Conservation (phyloP, 2,888 invertebrate species). For the Eudasyphora cyanicolor region DNA sequence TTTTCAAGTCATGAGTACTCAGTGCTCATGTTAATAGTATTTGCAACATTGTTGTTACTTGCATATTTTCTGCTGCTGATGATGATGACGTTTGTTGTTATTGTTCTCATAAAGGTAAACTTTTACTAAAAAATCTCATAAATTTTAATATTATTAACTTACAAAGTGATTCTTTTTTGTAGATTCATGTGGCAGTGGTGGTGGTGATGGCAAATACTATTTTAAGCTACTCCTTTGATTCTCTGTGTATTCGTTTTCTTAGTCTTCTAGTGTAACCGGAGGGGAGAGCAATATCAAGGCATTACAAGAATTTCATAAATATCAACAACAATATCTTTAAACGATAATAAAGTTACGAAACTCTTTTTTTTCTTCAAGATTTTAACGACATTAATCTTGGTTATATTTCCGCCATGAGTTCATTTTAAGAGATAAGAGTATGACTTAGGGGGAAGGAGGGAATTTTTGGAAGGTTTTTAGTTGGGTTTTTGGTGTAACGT, state of each 20-base stretch:
- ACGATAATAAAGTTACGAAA: conserved; percentile 68
- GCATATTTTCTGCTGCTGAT: neutral
- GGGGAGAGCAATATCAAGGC: neutral
- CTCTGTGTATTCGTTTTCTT: neutral
- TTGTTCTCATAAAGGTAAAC: conserved; percentile 11
- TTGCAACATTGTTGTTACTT: conserved; percentile 10
- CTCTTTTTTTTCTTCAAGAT: conserved; percentile 44
- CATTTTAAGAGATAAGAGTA: too few species aligned
- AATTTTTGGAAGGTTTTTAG: neutral
- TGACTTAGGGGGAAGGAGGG: neutral
- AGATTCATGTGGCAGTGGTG: neutral
- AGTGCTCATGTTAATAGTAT: neutral
- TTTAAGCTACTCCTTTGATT: neutral
- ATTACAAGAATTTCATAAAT: conserved; percentile 56
- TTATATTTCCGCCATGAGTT: conserved; percentile 63
- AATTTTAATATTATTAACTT: conserved; percentile 64
- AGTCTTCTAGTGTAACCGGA: neutral
- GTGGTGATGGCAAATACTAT: neutral
- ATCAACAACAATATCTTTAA: conserved; percentile 60
- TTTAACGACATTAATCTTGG: conserved; percentile 67
- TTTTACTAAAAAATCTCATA: conserved; percentile 64
- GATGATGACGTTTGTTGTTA: neutral
- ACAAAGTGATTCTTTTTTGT: conserved; percentile 43
- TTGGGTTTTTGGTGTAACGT: too few species aligned
- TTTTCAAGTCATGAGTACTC: neutral